Conservation (phyloP, 2,888 invertebrate species). For the Dasysyrphus albostriatus region DNA sequence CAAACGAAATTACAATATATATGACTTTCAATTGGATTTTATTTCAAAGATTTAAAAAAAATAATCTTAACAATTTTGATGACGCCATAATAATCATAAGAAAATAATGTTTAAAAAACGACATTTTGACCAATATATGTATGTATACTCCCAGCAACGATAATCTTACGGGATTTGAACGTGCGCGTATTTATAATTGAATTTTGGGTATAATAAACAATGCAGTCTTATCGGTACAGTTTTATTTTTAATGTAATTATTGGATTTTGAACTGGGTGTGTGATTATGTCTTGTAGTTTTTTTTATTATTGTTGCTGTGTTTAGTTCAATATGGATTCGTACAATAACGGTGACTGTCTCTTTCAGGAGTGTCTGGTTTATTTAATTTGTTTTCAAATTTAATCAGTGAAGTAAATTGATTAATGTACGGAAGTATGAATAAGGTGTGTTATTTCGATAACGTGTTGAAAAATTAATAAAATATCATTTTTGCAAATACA, state of each 20-base stretch:
- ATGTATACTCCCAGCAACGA: neutral
- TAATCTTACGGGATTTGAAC: neutral
- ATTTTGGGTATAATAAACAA: conserved; percentile 13
- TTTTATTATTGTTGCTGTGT: neutral
- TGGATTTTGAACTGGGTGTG: conserved; percentile 23
- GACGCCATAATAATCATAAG: conserved; percentile 6
- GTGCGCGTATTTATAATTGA: neutral
- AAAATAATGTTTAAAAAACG: neutral
- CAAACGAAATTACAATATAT: neutral
- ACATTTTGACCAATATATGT: conserved; percentile 13
- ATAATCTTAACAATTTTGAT: neutral
- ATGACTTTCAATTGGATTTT: conserved; percentile 1
- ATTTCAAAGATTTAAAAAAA: neutral
- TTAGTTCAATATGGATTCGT: neutral
- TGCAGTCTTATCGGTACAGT: conserved; percentile 17
- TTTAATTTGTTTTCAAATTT: neutral
- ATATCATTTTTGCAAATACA: conserved; percentile 3
- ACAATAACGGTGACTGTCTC: neutral
- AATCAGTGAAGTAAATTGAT: conserved; percentile 20
- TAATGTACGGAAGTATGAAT: neutral
- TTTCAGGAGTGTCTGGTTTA: neutral
- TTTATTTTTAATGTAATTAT: conserved; percentile 15
- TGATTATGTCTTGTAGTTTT: neutral
- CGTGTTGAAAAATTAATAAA: neutral
- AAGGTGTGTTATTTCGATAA: conserved; percentile 27